Base-by-base conservation (phyloP, 2,888 invertebrate species). In the Cylindroiulus punctatus region DNA sequence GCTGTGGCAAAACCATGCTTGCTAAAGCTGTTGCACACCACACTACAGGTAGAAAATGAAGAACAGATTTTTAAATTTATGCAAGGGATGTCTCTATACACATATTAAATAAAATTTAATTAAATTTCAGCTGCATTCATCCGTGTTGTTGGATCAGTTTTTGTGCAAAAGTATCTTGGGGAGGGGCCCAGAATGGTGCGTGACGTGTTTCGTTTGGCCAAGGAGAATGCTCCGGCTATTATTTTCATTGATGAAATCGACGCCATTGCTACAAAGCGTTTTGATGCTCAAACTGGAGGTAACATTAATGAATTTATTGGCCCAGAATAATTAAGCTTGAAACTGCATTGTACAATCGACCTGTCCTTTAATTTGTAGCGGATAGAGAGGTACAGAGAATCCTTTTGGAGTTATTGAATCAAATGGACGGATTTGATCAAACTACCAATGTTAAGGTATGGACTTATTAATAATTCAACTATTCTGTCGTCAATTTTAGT, bases 171-270 rank as follows among this genome's bases (percentile, higher is more conserved):
- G 91, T 99, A 99, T 92, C 93, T 98, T 92, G 99, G 99, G 88
- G 99, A 99, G 92, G 99, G 99, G 0, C 99, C 99, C 0, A 99
- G 99, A 92, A 92, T 99, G 88, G 99, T 99, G 0, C 93, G 99
- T 86, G 99, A 99, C 91, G 92, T 99, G 87, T 99, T 99, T 92
- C 93, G 99, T 89, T 99, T 99, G n/a, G 99, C 99, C 0, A 99
- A 99, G 91, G 99, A 99, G 90, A 98, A 99, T 92, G 98, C 99
- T 0, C 99, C 99, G 0, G 98, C 99, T 0, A 99, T 99, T 91
- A 98, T 99, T 17, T 99, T 99, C 90, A 99, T 99, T 89, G 99
- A 99, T 93, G 99, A 99, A 93, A 99, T 99, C 90, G 99, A 99
- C 93, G 99, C 99, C 42, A 97, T 99, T 19, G 99, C 99, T 87